Base-by-base conservation (phyloP, 2,888 invertebrate species). In the Sisyra terminalis region DNA sequence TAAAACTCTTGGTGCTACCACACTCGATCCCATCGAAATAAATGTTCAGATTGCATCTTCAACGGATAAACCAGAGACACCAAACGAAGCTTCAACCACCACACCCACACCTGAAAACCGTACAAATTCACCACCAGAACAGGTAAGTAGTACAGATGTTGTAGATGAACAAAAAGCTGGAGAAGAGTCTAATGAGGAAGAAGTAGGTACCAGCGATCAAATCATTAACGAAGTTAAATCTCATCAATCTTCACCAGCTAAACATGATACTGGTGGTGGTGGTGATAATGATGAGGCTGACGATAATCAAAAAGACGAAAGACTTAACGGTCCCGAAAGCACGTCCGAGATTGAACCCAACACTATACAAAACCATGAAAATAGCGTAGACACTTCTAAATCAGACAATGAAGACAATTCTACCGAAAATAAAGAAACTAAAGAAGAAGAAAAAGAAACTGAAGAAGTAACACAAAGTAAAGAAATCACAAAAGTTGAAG, bases 51-150 rank as follows among this genome's bases (percentile, higher is more conserved):
- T 14, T n/a, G 34, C 34, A 34, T 11, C 14, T 24, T 24, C 24
- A 24, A 24, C 35, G 35, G 57, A 55, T 58, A 59, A 58, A 59
- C 53, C 53, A 59, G 59, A 57, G 50, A 55, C 58, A 57, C 56
- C 61, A 54, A 53, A 52, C 50, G 56, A 57, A 50, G 14, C 35
- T n/a, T 16, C 24, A 7, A 24, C 24, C 24, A 24, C 24, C 24
- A 24, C 24, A 24, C 24, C 24, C 24, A 24, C 24, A 24, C 24
- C 24, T 24, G 24, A 24, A 24, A 24, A 24, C 24, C 24, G 24
- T 24, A 37, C 16, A 8, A 37, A 18, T 37, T 37, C 37, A 18
- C 17, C 16, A 11, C 18, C 37, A 18, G 17, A 17, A 37, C 37
- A 37, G 37, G 37, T 37, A 37, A 37, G 37, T 37, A 37, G 37